Evolutionary conservation across 2,113 vertebrate species (phyloP), one percentile per base, ranked within the genome.

Genomic region (Dendrocopos noguchii): DNA sequence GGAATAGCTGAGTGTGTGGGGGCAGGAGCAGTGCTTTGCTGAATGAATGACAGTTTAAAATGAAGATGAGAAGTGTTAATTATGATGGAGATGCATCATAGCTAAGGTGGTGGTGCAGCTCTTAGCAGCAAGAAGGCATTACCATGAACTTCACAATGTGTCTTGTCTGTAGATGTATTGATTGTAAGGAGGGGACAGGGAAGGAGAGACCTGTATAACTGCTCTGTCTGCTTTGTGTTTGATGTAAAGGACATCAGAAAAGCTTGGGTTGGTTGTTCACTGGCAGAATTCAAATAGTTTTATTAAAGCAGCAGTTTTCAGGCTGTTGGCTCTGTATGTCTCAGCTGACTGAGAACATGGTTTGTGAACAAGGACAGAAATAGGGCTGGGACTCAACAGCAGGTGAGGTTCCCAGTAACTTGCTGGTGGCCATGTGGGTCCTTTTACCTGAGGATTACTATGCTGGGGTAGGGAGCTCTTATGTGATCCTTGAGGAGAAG

Each of bases 371-470:
- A 24, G 77, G 52, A 81, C 27, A 21, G 65, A 50, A n/a, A 8
- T 3, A 14, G 18, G 42, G 33, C 33, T 63, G 68, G 39, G 68
- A 12, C 25, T 14, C 9, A 9, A 5, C 33, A 31, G 20, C 20
- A 6, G 2, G 9, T 1, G 13, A 50, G 29, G 11, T 34, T 63
- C 50, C 27, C 2, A 0, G 11, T 20, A 17, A 31, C 25, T 33
- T 56, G 4, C 68, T 34, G 19, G 50, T 56, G 61, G 16, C 20
- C 20, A 2, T 5, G 10, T 8, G 19, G 29, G 47, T 22, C 61
- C 74, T 42, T 8, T 28, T 60, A 34, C 60, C 50, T 20, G 42
- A 22, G 25, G 25, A 29, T 34, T 65, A 36, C 36, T 36, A 34
- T 78, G 72, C 42, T 57, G 56, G 14, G n/a, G 21, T 28, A 50